Evolutionary conservation across 2,888 invertebrate species (phyloP).

Genomic region (Koerneria pararmatus): DNA sequence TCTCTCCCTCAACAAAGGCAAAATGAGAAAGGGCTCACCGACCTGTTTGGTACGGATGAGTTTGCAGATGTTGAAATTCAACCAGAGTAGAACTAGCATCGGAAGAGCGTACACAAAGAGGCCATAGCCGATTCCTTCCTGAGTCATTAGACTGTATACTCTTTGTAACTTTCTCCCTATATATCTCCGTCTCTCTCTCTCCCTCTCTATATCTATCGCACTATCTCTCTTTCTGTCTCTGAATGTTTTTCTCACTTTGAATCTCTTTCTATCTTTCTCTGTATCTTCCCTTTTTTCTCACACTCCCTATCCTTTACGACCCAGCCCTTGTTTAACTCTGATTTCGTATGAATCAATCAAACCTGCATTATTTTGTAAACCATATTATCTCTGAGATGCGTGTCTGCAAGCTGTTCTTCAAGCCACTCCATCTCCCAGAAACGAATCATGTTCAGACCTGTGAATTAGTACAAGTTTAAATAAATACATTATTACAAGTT

Average conservation of each 20-base stretch:
- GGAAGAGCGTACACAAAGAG: conserved; percentile 45
- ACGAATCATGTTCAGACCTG: conserved; percentile 29
- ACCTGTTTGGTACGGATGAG: conserved; percentile 21
- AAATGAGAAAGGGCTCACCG: background rate
- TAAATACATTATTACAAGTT: too few relatives aligned
- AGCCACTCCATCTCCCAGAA: conserved; percentile 30
- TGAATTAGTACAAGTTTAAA: too few relatives aligned
- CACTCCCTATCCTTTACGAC: too few relatives aligned
- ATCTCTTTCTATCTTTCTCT: background rate
- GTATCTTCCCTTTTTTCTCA: background rate
- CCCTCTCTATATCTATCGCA: too few relatives aligned
- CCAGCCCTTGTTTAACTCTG: too few relatives aligned
- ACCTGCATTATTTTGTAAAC: conserved; percentile 27
- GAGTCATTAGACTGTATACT: conserved; percentile 19
- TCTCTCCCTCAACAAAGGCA: background rate
- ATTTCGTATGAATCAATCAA: too few relatives aligned
- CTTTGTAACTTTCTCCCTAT: background rate
- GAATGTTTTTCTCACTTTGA: background rate
- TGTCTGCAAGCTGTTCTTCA: conserved; percentile 9
- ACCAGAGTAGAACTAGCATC: conserved; percentile 41
- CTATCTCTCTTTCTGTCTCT: conserved; percentile 33
- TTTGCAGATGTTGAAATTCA: conserved; percentile 36
- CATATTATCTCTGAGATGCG: conserved; percentile 21
- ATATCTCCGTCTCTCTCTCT: background rate
- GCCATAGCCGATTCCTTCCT: conserved; percentile 47